Base-by-base conservation (phyloP, 2,888 invertebrate species). In the Xestia ashworthii region DNA sequence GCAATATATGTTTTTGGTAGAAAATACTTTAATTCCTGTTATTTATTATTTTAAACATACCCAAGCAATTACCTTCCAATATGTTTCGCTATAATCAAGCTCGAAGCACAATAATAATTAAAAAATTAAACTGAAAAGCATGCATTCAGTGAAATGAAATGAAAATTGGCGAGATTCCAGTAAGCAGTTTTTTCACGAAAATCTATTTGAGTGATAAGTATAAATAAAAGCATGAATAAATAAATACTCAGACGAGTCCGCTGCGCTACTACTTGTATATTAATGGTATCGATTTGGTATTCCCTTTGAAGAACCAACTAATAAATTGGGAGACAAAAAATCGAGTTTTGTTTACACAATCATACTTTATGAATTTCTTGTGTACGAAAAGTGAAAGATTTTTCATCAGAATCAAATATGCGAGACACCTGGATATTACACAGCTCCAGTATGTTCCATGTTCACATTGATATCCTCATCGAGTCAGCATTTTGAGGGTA, bases 161-260 rank as follows among this genome's bases (percentile, higher is more conserved):
- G 11, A 67, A 76, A 44, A 65, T 62, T 85, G 80, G 83, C 72
- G 74, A 48, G 62, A 48, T 68, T 77, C 73, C 80, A 86, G 53
- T 60, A 64, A 53, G 32, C 32, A 32, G 3, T 68, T 69, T 80
- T 60, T 74, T 72, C 41, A 53, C 64, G 14, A 44, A 67, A 86
- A 76, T 83, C 72, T 73, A 82, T 79, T 78, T 62, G 25, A 38
- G 60, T 62, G 62, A 25, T 85, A 81, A 74, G 70, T 67, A 60
- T 58, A 67, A 78, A 60, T 53, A 67, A 78, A 72, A 82, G 53
- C 62, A 74, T 55, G 58, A 72, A 84, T 62, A 72, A 68, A 78
- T 32, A 66, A 72, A 46, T 44, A 19, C 14, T 32, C 71, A 5
- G n/a, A 50, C 46, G 50, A 72, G 32, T 73, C 48, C 19, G 22